Percentiles rank a stretch among this genome's conserved stretches.
phyloP scores from a whole-genome alignment of 2,888 invertebrate species.

The Callyntrura sp. region DNA sequence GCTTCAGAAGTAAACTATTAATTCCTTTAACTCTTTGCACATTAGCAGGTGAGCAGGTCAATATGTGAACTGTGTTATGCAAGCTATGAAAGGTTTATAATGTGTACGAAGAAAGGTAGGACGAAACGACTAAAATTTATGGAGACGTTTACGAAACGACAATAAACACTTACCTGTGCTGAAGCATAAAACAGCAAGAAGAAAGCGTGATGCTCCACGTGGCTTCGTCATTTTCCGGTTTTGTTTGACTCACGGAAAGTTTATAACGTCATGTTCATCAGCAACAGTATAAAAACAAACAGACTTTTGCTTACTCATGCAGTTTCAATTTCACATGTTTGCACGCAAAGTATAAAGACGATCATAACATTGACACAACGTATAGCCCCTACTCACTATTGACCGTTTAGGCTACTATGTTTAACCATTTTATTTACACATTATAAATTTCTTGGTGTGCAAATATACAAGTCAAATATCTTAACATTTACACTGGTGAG shows the following conservation, averaged over 20 bases:
- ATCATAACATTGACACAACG: background rate
- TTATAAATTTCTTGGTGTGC: constrained; percentile 17
- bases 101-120: too few relatives aligned
- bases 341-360: background rate
- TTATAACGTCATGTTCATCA: constrained; percentile 30
- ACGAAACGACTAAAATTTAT: background rate
- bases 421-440: too few relatives aligned
- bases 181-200: constrained; percentile 25
- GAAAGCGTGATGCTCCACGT: constrained; percentile 69
- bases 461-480: constrained; percentile 15
- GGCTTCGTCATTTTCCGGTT: constrained; percentile 73
- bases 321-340: constrained; percentile 15
- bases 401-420: too few relatives aligned
- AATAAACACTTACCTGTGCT: constrained; percentile 68
- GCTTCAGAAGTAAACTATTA: too few relatives aligned
- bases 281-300: constrained; percentile 42
- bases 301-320: constrained; percentile 46
- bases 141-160: constrained; percentile 2
- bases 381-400: background rate
- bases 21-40: too few relatives aligned
- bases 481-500: background rate
- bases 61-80: background rate
- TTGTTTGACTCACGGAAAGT: constrained; percentile 65
- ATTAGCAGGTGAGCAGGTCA: too few relatives aligned
- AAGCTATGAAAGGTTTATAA: too few relatives aligned